phyloP scores from a whole-genome alignment of 1,140 invertebrate genomes.

The Stegodyphus dumicola region DNA sequence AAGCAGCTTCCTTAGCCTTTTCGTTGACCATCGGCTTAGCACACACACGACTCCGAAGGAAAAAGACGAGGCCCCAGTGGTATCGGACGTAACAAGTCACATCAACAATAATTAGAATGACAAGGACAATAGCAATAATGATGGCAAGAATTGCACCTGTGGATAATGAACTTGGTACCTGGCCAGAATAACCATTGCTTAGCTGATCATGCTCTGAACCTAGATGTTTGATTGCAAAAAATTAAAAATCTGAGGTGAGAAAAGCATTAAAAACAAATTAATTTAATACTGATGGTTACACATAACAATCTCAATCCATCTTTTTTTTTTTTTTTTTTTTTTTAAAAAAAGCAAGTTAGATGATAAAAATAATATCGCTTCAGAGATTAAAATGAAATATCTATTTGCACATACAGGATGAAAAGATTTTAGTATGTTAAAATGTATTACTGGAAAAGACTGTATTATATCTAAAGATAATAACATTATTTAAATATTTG shows the following conservation, averaged over 20 bases:
- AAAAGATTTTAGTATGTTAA: too few species aligned
- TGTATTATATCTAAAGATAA: too few species aligned
- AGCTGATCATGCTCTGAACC: conserved; percentile 35
- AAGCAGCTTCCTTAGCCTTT: conserved; percentile 59
- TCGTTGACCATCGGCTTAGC: conserved; percentile 51
- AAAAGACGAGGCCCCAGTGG: conserved; percentile 62
- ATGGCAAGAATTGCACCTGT: conserved; percentile 61
- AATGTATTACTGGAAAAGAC: too few species aligned
- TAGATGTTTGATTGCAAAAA: conserved; percentile 14
- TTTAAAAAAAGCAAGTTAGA: too few species aligned
- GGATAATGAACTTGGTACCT: conserved; percentile 38
- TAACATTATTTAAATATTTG: too few species aligned
- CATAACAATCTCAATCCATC: too few species aligned
- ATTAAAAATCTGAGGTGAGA: neutral
- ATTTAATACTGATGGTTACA: neutral
- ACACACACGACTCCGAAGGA: conserved; percentile 59
- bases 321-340: too few species aligned
- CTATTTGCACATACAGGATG: too few species aligned
- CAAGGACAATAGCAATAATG: conserved; percentile 53
- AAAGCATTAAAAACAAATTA: neutral
- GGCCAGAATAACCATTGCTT: conserved; percentile 26
- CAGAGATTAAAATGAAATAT: too few species aligned
- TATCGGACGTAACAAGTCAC: conserved; percentile 62
- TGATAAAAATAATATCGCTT: too few species aligned
- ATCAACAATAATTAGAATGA: conserved; percentile 61